phyloP scores from a whole-genome alignment of 1,140 invertebrate genomes.

The Hesperophylax magnus region DNA sequence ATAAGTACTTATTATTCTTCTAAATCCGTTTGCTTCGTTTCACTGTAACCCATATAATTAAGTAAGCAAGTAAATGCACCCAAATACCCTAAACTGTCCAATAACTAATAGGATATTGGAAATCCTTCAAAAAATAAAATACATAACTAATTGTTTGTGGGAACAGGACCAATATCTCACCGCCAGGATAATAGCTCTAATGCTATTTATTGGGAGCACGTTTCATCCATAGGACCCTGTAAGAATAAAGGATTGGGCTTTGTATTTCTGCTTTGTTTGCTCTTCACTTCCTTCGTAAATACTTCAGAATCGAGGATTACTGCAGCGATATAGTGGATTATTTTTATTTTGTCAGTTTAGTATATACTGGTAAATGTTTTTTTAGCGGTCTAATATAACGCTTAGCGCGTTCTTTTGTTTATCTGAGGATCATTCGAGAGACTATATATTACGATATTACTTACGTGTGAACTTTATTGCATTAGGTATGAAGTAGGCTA shows the following conservation, averaged over 20 bases:
- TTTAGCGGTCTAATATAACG: not conserved
- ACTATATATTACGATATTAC: too few relatives aligned
- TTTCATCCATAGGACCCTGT: not conserved
- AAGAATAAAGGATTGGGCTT: conserved; percentile 7
- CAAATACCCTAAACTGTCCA: too few relatives aligned
- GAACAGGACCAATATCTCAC: not conserved
- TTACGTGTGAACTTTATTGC: too few relatives aligned
- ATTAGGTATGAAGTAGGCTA: too few relatives aligned
- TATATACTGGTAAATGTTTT: not conserved
- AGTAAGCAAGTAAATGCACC: too few relatives aligned
- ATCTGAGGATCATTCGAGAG: too few relatives aligned
- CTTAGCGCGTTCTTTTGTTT: not conserved
- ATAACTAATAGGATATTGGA: conserved; percentile 2
- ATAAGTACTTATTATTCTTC: too few relatives aligned
- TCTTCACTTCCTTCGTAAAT: conserved; percentile 6
- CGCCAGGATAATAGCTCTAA: conserved; percentile 5
- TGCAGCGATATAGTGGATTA: not conserved
- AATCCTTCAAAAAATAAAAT: conserved; percentile 2
- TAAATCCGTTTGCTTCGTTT: too few relatives aligned
- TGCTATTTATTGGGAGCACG: conserved; percentile 15
- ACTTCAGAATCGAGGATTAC: not conserved
- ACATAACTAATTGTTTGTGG: conserved; percentile 4
- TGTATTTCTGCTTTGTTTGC: not conserved
- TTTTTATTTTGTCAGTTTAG: too few relatives aligned
- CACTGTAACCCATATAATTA: too few relatives aligned